phyloP scores from a whole-genome alignment of 37 sponge, comb jelly and placozoan genomes.

The Spongilla lacustris region DNA sequence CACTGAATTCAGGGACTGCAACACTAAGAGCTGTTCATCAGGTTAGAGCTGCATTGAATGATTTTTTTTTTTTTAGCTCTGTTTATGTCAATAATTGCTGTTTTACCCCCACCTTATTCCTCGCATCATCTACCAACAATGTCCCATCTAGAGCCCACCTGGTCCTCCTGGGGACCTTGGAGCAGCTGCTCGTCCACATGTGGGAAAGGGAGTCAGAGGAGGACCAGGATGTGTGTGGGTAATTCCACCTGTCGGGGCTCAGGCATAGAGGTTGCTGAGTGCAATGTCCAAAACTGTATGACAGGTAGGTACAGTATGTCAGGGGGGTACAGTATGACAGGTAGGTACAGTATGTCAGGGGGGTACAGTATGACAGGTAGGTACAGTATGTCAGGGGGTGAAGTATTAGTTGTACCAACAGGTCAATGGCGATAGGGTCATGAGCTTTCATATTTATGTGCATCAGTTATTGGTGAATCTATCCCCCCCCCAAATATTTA shows the following conservation, averaged over 20 bases:
- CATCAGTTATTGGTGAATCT: too few relatives aligned
- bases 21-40: conserved; percentile 3
- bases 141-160: conserved; percentile 3
- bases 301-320: neutral
- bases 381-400: neutral
- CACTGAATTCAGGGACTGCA: conserved; percentile 19
- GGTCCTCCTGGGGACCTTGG: conserved; percentile 47
- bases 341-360: neutral
- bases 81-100: neutral
- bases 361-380: neutral
- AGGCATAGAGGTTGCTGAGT: neutral
- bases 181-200: conserved; percentile 37
- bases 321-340: neutral
- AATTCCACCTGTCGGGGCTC: conserved; percentile 22
- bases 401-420: too few relatives aligned
- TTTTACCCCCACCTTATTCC: neutral
- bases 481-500: too few relatives aligned
- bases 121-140: neutral
- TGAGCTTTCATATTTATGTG: too few relatives aligned
- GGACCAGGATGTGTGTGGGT: conserved; percentile 18
- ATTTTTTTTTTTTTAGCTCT: neutral
- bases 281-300: conserved; percentile 29
- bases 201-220: conserved; percentile 26
- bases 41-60: neutral
- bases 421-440: too few relatives aligned